phyloP scores from a whole-genome alignment of 2,888 invertebrate species.

The Pseudolycoriella hygida region DNA sequence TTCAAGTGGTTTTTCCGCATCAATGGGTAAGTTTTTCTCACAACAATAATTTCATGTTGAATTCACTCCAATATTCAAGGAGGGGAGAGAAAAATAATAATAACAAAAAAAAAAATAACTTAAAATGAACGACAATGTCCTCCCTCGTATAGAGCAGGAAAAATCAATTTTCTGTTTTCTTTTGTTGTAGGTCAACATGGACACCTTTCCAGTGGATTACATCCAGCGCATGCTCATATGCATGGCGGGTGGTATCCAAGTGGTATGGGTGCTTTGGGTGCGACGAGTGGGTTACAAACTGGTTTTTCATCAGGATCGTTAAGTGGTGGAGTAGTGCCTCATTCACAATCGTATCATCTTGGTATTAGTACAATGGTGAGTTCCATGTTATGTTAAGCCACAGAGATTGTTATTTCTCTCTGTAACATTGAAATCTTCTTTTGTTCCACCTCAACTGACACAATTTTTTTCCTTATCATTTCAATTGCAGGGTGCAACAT shows the following conservation, averaged over 20 bases:
- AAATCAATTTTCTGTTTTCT: background rate
- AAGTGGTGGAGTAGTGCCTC: slow-evolving; percentile 42
- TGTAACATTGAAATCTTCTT: background rate
- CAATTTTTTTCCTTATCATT: background rate
- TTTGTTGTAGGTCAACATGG: slow-evolving; percentile 39
- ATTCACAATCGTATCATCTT: slow-evolving; percentile 48
- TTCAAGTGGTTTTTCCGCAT: slow-evolving; percentile 62
- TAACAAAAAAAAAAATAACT: background rate
- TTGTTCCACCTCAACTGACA: background rate
- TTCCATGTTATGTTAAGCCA: slow-evolving; percentile 7
- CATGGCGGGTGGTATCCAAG: slow-evolving; percentile 45
- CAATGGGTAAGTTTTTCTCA: slow-evolving; percentile 38
- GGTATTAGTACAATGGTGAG: slow-evolving; percentile 49
- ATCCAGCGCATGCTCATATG: slow-evolving; percentile 41
- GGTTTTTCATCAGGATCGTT: slow-evolving; percentile 39
- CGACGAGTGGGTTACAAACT: slow-evolving; percentile 40
- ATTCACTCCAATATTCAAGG: no score
- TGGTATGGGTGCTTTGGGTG: slow-evolving; percentile 36
- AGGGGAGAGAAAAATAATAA: background rate
- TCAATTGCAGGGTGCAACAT: slow-evolving; percentile 54
- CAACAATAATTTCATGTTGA: background rate
- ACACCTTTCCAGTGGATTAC: slow-evolving; percentile 37
- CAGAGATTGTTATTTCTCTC: no score
- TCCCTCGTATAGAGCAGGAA: background rate
- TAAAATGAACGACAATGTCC: no score